Base-by-base conservation (phyloP, 2,797 vertebrate genomes). In the Sebastolobus alascanus region DNA sequence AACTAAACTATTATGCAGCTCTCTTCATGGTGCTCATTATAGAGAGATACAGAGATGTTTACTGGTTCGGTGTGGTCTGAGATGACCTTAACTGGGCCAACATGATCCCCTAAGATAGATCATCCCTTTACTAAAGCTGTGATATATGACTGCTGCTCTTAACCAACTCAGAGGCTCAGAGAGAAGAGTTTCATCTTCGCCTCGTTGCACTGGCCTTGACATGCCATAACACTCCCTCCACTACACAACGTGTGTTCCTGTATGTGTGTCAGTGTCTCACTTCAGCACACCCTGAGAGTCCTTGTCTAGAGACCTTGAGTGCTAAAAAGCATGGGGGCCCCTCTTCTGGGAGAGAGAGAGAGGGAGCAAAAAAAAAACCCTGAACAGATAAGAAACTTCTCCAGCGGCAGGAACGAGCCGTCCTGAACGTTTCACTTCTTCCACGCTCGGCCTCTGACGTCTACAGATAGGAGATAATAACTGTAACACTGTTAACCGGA, bases 241-340 rank as follows among this genome's bases (percentile, higher is more conserved):
- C 79, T 60, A 20, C 84, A 80, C 60, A 43, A 79, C 64, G 73
- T 63, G 75, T 74, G 68, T 31, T 56, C 54, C 46, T 63, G 73
- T 78, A 74, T 79, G 69, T 63, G 61, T 77, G 75, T 78, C 16
- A 11, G 77, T 50, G 85, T 87, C 84, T 94, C 89, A 88, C 83
- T 89, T 81, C 91, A 90, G 83, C 84, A 82, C 93, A 92, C 87
- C 90, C 86, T 89, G 82, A 86, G 95, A 95, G 96, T 94, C 97
- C 96, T 97, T 97, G 97, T 94, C 93, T 88, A 58, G 84, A 96
- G 96, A 96, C 97, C 97, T 97, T 97, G 97, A 95, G 93, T 88
- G 90, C 93, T 93, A 86, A 90, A 91, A 92, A 93, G 88, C 94
- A 93, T 10, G 22, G 60, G 86, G 90, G 91, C 85, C 79, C 86